Percentiles rank a stretch among this genome's conserved stretches.
These are phyloP conservation scores for Willowsia nigromaculata DNA, from an alignment of 2,888 invertebrate genomes.

Conservation along the genomic window DNA sequence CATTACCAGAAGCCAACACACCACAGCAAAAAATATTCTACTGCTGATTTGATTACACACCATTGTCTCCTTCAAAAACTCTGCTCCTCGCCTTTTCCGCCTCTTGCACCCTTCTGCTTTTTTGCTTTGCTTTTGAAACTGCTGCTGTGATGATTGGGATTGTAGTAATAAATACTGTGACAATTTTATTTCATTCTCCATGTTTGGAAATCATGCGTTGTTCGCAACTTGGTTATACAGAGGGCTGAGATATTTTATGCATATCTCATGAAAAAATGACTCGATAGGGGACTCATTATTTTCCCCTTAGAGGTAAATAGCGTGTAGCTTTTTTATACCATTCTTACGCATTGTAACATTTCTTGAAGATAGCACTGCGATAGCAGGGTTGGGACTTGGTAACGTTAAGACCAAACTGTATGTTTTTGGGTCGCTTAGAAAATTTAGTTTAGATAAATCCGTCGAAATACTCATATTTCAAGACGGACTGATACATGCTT, in stretches of 20 bases:
- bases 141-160: slow-evolving; percentile 9
- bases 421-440: neutral
- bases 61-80: slow-evolving; percentile 46
- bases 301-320: neutral
- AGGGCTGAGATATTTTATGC: neutral
- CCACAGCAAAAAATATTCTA: slow-evolving; percentile 7
- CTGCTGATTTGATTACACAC: slow-evolving; percentile 55
- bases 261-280: neutral
- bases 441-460: neutral
- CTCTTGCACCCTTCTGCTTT: neutral
- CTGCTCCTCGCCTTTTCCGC: neutral
- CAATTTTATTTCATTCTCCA: slow-evolving; percentile 31
- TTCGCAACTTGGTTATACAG: neutral
- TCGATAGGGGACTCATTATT: slow-evolving; percentile 25
- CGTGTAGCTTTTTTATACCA: neutral
- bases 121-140: neutral
- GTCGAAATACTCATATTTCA: neutral
- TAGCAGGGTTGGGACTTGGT: neutral
- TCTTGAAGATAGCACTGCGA: neutral
- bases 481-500: too few species aligned
- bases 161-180: neutral
- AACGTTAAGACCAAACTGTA: neutral
- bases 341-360: neutral
- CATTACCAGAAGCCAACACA: slow-evolving; percentile 28
- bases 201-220: slow-evolving; percentile 8